Conservation (phyloP, 2,113 vertebrate species). For the Rostratula benghalensis region DNA sequence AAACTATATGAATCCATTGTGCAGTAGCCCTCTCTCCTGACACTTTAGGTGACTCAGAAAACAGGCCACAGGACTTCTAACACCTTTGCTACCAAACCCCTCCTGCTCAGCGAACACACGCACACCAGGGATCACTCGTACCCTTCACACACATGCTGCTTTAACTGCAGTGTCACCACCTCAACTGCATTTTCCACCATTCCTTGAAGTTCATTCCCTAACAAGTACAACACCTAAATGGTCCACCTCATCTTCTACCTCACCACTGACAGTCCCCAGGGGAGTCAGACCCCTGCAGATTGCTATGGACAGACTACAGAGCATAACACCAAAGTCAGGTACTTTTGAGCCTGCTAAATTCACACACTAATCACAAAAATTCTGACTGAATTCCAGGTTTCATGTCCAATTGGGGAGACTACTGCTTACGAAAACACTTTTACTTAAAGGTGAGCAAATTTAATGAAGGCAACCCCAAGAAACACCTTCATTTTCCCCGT, state of each 20-base stretch:
- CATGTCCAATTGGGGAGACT: not conserved
- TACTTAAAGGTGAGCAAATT: not conserved
- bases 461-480: not conserved
- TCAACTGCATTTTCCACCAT: accelerated
- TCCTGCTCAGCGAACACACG: accelerated
- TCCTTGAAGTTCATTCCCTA: not conserved
- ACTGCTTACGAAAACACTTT: not conserved
- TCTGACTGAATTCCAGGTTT: not conserved
- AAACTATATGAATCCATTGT: not conserved
- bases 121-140: accelerated
- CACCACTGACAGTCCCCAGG: not conserved
- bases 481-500: not conserved
- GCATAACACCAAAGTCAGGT: not conserved
- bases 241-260: not conserved
- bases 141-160: accelerated
- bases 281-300: not conserved
- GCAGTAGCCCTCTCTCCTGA: not conserved
- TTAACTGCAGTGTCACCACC: not conserved
- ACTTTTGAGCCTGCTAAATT: not conserved
- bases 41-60: not conserved
- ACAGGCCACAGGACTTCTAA: not conserved
- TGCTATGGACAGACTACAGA: not conserved
- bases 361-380: not conserved
- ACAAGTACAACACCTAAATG: accelerated
- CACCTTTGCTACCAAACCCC: not conserved